Evolutionary conservation across 2,888 invertebrate species (phyloP).

Genomic region (Eupithecia dodoneata): DNA sequence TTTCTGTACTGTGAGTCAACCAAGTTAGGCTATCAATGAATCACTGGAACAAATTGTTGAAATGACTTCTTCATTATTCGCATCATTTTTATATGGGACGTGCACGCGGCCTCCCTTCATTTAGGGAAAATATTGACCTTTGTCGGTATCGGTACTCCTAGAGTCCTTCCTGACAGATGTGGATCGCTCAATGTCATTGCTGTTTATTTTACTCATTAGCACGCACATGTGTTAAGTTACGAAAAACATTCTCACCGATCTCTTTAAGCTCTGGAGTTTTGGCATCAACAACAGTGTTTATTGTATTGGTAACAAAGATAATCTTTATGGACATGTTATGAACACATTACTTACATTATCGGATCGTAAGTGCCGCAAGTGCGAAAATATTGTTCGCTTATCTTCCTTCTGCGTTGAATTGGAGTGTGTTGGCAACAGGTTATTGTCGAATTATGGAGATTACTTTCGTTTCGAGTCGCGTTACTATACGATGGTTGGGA

Average conservation of each 20-base stretch:
- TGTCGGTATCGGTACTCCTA: slow-evolving; percentile 43
- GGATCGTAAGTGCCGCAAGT: slow-evolving; percentile 23
- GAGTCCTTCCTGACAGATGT: slow-evolving; percentile 38
- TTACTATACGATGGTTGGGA: slow-evolving; percentile 27
- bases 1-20: slow-evolving; percentile 60
- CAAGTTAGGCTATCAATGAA: slow-evolving; percentile 61
- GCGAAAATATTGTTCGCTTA: slow-evolving; percentile 28
- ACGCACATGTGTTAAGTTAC: slow-evolving; percentile 35
- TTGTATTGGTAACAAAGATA: slow-evolving; percentile 17
- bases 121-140: slow-evolving; percentile 50
- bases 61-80: slow-evolving; percentile 17
- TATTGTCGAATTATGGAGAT: slow-evolving; percentile 43
- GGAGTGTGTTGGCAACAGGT: slow-evolving; percentile 42
- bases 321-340: slow-evolving; percentile 27
- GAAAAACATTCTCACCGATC: slow-evolving; percentile 25
- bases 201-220: slow-evolving; percentile 39
- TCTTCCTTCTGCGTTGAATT: slow-evolving; percentile 23
- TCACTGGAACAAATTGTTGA: slow-evolving; percentile 52
- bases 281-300: slow-evolving; percentile 26
- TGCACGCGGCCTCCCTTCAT: slow-evolving; percentile 46
- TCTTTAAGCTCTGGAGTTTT: slow-evolving; percentile 13
- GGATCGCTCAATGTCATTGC: slow-evolving; percentile 38
- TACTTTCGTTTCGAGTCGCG: slow-evolving; percentile 34
- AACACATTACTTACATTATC: slow-evolving; percentile 24
- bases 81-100: slow-evolving; percentile 41